A percentile compares a stretch with the other conserved stretches of the same genome.
Conservation (phyloP, 2,113 vertebrate genomes). For the Ceuthmochares aereus region DNA sequence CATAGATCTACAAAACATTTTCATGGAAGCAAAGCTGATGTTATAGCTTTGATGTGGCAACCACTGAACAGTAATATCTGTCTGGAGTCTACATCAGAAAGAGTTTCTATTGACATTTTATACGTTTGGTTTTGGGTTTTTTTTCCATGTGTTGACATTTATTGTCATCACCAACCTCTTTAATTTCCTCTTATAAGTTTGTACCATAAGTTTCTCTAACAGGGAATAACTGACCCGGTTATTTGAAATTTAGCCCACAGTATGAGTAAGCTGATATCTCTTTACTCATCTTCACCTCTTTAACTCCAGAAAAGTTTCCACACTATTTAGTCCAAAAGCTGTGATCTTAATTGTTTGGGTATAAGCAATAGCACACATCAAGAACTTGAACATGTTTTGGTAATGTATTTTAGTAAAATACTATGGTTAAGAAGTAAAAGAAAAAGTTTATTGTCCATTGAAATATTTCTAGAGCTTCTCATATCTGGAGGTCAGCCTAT, state of each 20-base stretch:
- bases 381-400: background rate
- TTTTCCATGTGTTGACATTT: background rate
- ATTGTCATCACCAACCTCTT: background rate
- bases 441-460: background rate
- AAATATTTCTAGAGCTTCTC: background rate
- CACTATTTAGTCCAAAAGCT: background rate
- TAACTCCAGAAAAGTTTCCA: background rate
- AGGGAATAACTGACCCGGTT: background rate
- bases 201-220: background rate
- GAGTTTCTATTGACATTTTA: background rate
- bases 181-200: background rate
- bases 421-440: background rate
- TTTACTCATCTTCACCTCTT: background rate
- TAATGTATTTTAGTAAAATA: background rate
- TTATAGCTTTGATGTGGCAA: background rate
- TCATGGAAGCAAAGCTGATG: background rate
- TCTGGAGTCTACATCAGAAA: background rate
- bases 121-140: too few species aligned
- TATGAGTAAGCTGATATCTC: background rate
- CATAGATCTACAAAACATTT: background rate
- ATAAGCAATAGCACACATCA: accelerated
- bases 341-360: background rate
- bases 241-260: background rate
- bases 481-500: background rate
- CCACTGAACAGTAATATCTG: background rate